Evolutionary conservation across 2,797 vertebrate genomes (phyloP).

Genomic region (Garrulus glandarius): DNA sequence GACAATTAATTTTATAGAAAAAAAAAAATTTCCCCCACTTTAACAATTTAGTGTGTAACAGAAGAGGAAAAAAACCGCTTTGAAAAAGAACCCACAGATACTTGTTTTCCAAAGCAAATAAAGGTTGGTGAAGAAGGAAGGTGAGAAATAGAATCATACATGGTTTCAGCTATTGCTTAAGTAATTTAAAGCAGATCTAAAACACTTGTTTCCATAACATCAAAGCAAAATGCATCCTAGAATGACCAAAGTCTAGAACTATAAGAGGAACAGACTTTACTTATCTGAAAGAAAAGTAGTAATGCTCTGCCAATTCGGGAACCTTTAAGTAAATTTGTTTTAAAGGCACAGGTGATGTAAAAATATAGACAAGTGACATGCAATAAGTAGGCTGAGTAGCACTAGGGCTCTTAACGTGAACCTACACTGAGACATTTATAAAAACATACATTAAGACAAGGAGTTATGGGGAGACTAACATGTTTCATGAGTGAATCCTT

Average conservation of each 20-base stretch:
- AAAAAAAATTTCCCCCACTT: not conserved
- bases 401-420: not conserved
- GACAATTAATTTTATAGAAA: not conserved
- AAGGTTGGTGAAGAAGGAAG: not conserved
- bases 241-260: not conserved
- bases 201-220: not conserved
- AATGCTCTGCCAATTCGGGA: rapidly evolving
- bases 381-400: not conserved
- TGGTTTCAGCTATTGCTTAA: not conserved
- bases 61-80: not conserved
- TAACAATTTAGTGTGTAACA: not conserved
- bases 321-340: not conserved
- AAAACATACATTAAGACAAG: not conserved
- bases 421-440: not conserved
- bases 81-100: not conserved
- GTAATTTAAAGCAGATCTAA: not conserved
- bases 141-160: not conserved
- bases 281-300: not conserved
- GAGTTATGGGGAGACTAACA: not conserved
- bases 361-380: not conserved
- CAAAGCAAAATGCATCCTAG: not conserved
- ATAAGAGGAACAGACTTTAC: not conserved
- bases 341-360: not conserved
- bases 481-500: not conserved
- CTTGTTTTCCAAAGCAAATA: not conserved